These are phyloP conservation scores for Brachionus koreanus DNA, from an alignment of 1,140 invertebrate genomes.

Conservation along the genomic window DNA sequence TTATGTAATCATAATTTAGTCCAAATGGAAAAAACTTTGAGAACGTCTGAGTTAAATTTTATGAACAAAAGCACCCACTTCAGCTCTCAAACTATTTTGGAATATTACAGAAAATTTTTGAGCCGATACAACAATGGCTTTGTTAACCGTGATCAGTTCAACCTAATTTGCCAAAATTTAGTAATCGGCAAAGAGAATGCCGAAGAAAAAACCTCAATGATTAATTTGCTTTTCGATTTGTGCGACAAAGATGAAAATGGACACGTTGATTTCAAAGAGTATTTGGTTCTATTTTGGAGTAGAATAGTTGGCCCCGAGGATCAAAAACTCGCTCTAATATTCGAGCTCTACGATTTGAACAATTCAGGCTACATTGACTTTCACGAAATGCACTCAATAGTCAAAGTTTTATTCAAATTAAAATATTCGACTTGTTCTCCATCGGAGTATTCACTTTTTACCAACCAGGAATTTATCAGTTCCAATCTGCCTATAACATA, in stretches of 20 bases:
- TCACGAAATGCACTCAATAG: conserved; percentile 35
- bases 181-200: neutral
- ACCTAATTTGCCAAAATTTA: neutral
- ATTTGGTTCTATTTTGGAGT: conserved; percentile 24
- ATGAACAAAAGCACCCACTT: neutral
- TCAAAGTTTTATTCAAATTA: conserved; percentile 31
- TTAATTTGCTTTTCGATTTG: conserved; percentile 27
- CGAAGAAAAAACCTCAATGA: conserved; percentile 15
- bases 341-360: conserved; percentile 26
- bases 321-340: neutral
- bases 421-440: neutral
- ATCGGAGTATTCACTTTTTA: neutral
- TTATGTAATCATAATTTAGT: neutral
- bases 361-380: conserved; percentile 33
- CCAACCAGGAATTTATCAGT: neutral
- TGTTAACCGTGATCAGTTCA: conserved; percentile 3
- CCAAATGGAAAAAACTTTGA: neutral
- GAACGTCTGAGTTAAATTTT: neutral
- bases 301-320: neutral
- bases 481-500: conserved; percentile 13
- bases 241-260: conserved; percentile 35
- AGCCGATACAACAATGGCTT: neutral
- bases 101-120: conserved; percentile 34
- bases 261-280: conserved; percentile 38
- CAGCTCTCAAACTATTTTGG: neutral